Base-by-base conservation (phyloP, 2,797 vertebrate genomes). In the Acanthurus leucopareius region DNA sequence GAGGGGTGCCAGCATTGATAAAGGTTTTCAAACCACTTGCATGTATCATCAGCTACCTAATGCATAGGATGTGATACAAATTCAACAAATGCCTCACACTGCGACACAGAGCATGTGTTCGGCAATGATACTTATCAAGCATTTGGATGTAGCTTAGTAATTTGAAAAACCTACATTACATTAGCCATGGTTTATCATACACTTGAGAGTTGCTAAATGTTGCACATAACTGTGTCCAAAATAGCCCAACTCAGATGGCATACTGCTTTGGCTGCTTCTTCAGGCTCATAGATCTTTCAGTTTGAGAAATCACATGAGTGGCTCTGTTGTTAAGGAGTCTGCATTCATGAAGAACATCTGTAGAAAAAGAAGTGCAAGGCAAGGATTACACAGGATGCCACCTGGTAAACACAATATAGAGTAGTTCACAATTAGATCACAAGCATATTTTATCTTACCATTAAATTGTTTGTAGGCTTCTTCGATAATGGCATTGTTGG, bases 271-370 rank as follows among this genome's bases (percentile, higher is more conserved):
- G 91, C 84, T 95, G 94, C 86, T 93, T 95, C 90, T 95, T 95
- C 78, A 94, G 79, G 80, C 93, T 95, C 87, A 94, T 89, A 10
- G 93, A 94, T 82, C 94, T 91, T 82, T 96, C 94, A 3, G 95
- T 96, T 84, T 96, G 95, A 1, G 95, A 94, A 82, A 96, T 96
- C 0, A 95, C 84, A 63, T 96, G 94, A 56, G 94, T 92, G 67
- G 96, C 96, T 92, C 95, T 95, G 90, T 95, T 96, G 88, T 96
- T 96, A 56, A 96, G 94, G 69, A 96, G 94, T 84, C 94, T 91
- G 93, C 96, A 96, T 92, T 96, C 96, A 82, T 96, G 95, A 80
- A 96, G 93, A 80, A 96, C 93, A 88, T 96, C 96, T 96, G 91
- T 53, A 35, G 58, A 72, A 67, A 71, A 9, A 79, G 6, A 51